phyloP scores from a whole-genome alignment of 2,888 invertebrate genomes.

The Drosophila paranaensis region DNA sequence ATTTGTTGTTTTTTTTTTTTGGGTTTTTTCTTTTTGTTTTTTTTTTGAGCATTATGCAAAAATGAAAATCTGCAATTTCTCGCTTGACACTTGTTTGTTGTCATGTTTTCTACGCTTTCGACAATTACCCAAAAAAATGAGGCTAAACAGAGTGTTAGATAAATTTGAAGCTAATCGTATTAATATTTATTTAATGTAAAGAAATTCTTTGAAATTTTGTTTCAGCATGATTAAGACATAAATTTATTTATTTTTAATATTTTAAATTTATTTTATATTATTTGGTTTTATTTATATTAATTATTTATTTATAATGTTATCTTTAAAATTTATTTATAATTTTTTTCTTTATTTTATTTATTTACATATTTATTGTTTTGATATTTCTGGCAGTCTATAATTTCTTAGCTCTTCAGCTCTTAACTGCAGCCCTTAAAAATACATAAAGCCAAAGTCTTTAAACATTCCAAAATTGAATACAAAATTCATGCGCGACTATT shows the following conservation, averaged over 20 bases:
- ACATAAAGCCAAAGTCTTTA: neutral
- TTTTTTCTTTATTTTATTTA: too few relatives aligned
- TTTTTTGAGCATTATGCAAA: constrained; percentile 66
- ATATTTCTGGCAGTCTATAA: neutral
- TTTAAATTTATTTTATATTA: too few relatives aligned
- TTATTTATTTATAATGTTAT: too few relatives aligned
- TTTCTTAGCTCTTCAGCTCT: neutral
- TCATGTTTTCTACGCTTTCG: constrained; percentile 64
- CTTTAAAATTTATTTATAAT: too few relatives aligned
- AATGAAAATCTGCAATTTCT: constrained; percentile 75
- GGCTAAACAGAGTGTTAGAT: constrained; percentile 15
- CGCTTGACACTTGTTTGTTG: constrained; percentile 74
- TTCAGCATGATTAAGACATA: neutral
- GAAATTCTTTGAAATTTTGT: neutral
- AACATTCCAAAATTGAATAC: neutral
- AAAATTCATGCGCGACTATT: constrained; percentile 10
- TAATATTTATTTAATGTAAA: neutral
- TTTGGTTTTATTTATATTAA: too few relatives aligned
- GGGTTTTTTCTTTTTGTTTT: constrained; percentile 15
- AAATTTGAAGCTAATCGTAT: neutral
- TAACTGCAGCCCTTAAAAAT: neutral
- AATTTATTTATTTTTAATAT: neutral
- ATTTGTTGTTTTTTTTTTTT: constrained; percentile 23
- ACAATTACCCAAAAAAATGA: constrained; percentile 30
- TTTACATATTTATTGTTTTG: neutral